Base-by-base conservation (phyloP, 1,140 invertebrate genomes). In the Heliconius melpomene region DNA sequence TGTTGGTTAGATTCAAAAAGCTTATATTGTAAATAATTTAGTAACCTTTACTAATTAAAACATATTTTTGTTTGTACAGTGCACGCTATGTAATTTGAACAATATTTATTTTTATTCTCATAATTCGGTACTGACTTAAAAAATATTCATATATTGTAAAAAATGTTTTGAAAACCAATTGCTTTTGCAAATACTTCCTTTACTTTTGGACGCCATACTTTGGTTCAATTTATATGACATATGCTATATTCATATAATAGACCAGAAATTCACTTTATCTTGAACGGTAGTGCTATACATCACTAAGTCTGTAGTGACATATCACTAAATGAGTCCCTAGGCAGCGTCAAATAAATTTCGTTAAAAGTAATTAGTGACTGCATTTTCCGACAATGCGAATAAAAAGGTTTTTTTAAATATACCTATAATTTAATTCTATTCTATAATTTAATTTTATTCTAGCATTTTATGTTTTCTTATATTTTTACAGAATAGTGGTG, bases 21-120 rank as follows among this genome's bases (percentile, higher is more conserved):
- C 7, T 60, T 26, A 60, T 60, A 60, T 60, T 60, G 54, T 60
- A 60, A 60, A 60, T 60, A 60, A 60, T 60, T n/a, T 23, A 60
- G 20, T 23, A 23, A 23, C n/a, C 3, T 23, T n/a, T 23, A 60
- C 9, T 23, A 16, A 46, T 60, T 23, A 26, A 60, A 60, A 5
- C 20, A 16, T 16, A 16, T n/a, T 60, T 60, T 60, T 23, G 23
- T 60, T 23, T 60, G 3, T 23, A 60, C 11, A 60, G 54, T 20
- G 23, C n/a, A 23, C 9, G 54, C n/a, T 23, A 60, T 23, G 9
- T 11, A 60, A 60, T 11, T 60, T 60, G 54, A 60, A 11, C n/a
- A 23, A n/a, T 11, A 23, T 60, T 11, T 60, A 23, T n/a, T 23
- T 60, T 46, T 16, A 46, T 46, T 13, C 13, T 46, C 16, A 16